A percentile compares a stretch with the other conserved stretches of the same genome.
Evolutionary conservation across 2,888 invertebrate genomes (phyloP).

Genomic region (Melolontha melolontha): DNA sequence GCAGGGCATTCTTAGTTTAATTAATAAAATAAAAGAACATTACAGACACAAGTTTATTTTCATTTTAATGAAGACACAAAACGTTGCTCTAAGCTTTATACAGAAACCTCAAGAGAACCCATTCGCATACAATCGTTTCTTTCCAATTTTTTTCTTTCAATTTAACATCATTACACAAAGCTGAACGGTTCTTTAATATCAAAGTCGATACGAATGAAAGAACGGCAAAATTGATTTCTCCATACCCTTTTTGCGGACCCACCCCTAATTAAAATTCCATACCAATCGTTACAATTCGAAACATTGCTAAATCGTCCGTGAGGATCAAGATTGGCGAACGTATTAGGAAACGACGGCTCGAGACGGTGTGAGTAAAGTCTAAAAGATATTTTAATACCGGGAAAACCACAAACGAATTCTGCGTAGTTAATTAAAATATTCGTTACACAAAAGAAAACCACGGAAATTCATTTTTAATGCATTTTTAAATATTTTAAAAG

Average conservation of each 20-base stretch:
- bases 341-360: neutral
- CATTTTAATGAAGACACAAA: no score
- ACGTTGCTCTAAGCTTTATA: neutral
- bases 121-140: neutral
- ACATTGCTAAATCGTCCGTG: slow-evolving; percentile 32
- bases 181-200: no score
- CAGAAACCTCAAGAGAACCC: neutral
- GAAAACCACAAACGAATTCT: slow-evolving; percentile 1
- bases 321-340: slow-evolving; percentile 10
- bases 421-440: slow-evolving; percentile 34
- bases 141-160: neutral
- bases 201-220: no score
- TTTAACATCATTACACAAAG: neutral
- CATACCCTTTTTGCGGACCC: neutral
- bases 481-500: no score
- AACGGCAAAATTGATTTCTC: no score
- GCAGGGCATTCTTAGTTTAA: no score
- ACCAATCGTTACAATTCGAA: slow-evolving; percentile 30
- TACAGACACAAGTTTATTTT: no score
- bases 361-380: neutral
- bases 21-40: no score
- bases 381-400: slow-evolving; percentile 13
- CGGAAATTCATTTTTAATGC: no score
- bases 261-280: slow-evolving; percentile 34
- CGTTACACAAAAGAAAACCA: no score